A percentile compares a stretch with the other conserved stretches of the same genome.
These are phyloP conservation scores for Peromyscus californicus DNA, from an alignment of 2,113 vertebrate genomes.

Conservation along the genomic window DNA sequence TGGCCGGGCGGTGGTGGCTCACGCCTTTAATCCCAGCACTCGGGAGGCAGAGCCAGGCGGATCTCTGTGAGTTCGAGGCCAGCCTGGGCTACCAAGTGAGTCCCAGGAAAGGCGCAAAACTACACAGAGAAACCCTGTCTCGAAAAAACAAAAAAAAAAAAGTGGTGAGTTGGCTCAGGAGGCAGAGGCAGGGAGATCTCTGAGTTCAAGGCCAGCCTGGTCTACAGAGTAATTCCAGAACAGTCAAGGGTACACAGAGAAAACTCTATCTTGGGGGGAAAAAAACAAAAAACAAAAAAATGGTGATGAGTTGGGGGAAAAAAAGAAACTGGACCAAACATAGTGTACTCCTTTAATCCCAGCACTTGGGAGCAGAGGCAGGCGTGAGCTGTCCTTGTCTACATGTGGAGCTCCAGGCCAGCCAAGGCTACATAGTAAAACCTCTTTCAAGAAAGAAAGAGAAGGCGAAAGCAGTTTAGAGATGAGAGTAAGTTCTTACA, in stretches of 20 bases:
- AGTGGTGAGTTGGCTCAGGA: background rate
- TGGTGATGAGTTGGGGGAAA: too few species aligned
- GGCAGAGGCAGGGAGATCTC: background rate
- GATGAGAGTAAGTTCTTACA: background rate
- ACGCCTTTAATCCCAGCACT: too few species aligned
- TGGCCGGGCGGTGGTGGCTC: too few species aligned
- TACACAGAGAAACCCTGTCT: too few species aligned
- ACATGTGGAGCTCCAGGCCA: background rate
- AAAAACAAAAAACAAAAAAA: background rate
- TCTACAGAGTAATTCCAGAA: background rate
- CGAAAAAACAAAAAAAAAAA: too few species aligned
- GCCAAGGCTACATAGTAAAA: background rate
- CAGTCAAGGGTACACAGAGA: background rate
- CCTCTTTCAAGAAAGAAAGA: background rate
- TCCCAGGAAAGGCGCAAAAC: too few species aligned
- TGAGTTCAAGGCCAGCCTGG: background rate
- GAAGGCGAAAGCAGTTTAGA: background rate
- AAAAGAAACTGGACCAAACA: background rate
- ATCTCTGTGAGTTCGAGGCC: too few species aligned
- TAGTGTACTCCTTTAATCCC: background rate
- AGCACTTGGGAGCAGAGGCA: background rate
- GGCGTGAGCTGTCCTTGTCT: background rate
- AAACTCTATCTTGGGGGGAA: background rate
- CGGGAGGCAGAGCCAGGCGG: too few species aligned
- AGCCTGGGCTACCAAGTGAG: too few species aligned